phyloP scores from a whole-genome alignment of 1,140 invertebrate genomes.

The Piezodorus guildinii region DNA sequence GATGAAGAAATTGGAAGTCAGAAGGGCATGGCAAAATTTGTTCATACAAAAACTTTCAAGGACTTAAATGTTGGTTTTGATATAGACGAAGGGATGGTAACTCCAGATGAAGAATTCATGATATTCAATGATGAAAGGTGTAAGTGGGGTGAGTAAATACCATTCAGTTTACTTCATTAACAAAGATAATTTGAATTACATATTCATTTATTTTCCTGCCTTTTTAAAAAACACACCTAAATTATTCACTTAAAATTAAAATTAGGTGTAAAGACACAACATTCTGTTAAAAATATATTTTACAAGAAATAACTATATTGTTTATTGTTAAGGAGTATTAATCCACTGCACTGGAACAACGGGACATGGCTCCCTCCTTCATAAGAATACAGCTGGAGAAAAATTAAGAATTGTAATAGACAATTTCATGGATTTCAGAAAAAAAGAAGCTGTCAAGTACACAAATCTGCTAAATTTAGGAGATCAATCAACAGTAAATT shows the following conservation, averaged over 20 bases:
- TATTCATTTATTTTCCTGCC: too few relatives aligned
- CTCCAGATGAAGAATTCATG: slow-evolving; percentile 46
- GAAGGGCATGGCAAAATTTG: slow-evolving; percentile 72
- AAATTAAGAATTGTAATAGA: slow-evolving; percentile 68
- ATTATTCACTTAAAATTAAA: too few relatives aligned
- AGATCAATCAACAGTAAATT: slow-evolving; percentile 78
- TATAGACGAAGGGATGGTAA: slow-evolving; percentile 75
- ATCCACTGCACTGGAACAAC: slow-evolving; percentile 66
- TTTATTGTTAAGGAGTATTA: background rate
- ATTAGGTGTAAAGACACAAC: too few relatives aligned
- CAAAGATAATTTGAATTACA: too few relatives aligned
- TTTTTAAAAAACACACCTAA: too few relatives aligned
- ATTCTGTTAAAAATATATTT: too few relatives aligned
- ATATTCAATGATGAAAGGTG: slow-evolving; percentile 65
- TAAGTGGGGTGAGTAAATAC: slow-evolving; percentile 47
- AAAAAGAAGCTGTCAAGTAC: slow-evolving; percentile 51
- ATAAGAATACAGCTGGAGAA: slow-evolving; percentile 70
- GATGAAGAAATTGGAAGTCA: slow-evolving; percentile 86
- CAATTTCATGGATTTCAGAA: slow-evolving; percentile 60
- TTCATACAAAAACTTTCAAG: slow-evolving; percentile 62
- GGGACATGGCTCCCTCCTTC: slow-evolving; percentile 76
- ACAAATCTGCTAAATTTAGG: slow-evolving; percentile 40
- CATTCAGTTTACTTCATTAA: background rate
- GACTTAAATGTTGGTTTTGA: slow-evolving; percentile 78
- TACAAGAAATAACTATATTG: too few relatives aligned